These are phyloP conservation scores for Pipistrellus pipistrellus DNA, from an alignment of 2,797 vertebrate species.

Conservation along the genomic window DNA sequence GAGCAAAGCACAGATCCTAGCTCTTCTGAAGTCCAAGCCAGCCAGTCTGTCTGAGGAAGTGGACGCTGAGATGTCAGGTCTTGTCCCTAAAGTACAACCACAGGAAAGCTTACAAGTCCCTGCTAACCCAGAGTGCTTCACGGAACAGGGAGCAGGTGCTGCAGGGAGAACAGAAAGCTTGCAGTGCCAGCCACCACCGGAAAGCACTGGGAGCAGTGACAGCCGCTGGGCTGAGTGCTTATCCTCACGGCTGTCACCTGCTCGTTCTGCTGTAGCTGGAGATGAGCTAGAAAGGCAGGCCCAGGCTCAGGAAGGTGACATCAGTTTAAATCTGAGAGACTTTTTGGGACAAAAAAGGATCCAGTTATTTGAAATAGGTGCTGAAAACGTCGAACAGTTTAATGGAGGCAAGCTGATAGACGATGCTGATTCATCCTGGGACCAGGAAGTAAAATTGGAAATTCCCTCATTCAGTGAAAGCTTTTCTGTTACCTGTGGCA, in stretches of 20 bases:
- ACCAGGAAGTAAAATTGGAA: constrained; percentile 48
- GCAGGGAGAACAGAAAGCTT: background rate
- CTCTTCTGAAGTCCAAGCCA: constrained; percentile 86
- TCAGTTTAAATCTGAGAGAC: constrained; percentile 65
- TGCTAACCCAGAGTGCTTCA: background rate
- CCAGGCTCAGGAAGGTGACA: constrained; percentile 6
- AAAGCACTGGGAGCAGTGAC: background rate
- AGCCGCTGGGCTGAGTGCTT: constrained; percentile 81
- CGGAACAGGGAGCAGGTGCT: background rate
- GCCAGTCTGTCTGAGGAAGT: background rate
- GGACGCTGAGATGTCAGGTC: constrained; percentile 27
- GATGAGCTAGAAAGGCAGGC: background rate
- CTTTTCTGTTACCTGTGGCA: background rate
- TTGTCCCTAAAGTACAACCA: background rate
- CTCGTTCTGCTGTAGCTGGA: background rate
- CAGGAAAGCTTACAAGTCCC: background rate
- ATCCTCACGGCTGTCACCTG: constrained; percentile 54
- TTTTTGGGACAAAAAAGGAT: constrained; percentile 22
- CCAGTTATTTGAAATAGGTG: background rate
- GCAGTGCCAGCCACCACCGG: background rate
- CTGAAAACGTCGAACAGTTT: constrained; percentile 30
- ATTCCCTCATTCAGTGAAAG: constrained; percentile 26
- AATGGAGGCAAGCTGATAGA: background rate
- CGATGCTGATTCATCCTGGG: background rate
- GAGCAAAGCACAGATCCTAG: constrained; percentile 89